Conservation (phyloP, 92 coral and sea anemone genomes). For the Micromussa lordhowensis region DNA sequence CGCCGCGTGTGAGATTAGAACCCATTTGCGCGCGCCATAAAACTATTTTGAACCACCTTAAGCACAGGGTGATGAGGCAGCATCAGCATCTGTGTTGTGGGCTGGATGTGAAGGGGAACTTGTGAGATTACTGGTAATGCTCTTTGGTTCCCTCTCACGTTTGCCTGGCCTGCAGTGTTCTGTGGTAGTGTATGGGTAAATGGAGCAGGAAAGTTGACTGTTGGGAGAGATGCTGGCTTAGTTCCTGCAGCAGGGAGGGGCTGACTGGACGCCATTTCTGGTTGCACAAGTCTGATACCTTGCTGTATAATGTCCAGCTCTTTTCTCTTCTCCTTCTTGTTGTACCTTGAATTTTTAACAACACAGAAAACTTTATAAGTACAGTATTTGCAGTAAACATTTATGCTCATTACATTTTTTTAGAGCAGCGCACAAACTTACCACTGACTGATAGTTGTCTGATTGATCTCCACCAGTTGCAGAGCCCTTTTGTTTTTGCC, state of each 20-base stretch:
- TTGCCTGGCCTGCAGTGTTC: constrained; percentile 50
- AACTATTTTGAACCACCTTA: too few relatives aligned
- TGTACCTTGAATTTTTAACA: constrained; percentile 20
- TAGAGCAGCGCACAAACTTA: background rate
- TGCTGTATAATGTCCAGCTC: constrained; percentile 56
- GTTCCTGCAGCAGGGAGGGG: constrained; percentile 52
- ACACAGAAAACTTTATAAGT: background rate
- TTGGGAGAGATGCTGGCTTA: constrained; percentile 37
- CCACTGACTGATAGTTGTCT: constrained; percentile 69
- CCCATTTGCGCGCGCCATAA: too few relatives aligned
- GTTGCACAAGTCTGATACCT: constrained; percentile 36
- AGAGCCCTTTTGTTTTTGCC: constrained; percentile 44
- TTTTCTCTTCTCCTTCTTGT: constrained; percentile 43
- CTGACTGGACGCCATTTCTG: background rate
- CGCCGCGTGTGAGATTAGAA: too few relatives aligned
- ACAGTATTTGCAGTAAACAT: background rate
- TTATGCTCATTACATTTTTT: background rate
- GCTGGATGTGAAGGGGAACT: background rate
- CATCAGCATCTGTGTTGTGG: background rate
- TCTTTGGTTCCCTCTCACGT: background rate
- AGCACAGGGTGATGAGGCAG: background rate
- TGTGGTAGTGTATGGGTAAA: constrained; percentile 27
- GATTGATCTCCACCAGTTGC: constrained; percentile 75
- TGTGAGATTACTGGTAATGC: background rate
- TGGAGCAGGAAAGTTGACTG: constrained; percentile 45